Conservation (phyloP, 1,140 invertebrate genomes). For the Papilio polytes region DNA sequence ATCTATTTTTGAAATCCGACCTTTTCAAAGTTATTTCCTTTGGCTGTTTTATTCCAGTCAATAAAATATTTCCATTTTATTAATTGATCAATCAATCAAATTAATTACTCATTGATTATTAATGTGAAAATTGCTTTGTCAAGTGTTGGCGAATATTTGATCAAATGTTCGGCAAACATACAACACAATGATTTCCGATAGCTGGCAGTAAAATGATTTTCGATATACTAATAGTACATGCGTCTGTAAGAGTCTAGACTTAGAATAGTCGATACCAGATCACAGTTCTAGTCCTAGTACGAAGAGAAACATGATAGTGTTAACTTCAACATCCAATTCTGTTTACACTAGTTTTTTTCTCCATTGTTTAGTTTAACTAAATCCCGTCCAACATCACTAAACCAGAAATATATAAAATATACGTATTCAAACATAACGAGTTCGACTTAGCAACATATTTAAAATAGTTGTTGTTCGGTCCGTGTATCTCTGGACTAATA, state of each 20-base stretch:
- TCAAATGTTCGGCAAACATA: background rate
- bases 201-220: no score
- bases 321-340: no score
- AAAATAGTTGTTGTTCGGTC: background rate
- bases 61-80: background rate
- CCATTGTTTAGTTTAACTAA: background rate
- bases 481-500: constrained; percentile 18
- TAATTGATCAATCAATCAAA: background rate
- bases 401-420: background rate
- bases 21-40: background rate
- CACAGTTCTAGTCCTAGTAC: background rate
- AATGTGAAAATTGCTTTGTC: background rate
- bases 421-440: background rate
- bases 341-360: background rate
- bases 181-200: background rate
- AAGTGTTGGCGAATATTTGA: background rate
- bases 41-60: background rate
- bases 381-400: background rate
- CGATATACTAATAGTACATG: background rate
- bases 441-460: background rate
- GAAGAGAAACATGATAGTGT: no score
- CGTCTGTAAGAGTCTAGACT: background rate
- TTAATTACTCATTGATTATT: background rate
- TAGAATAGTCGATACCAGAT: no score
- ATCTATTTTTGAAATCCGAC: background rate